phyloP scores from a whole-genome alignment of 2,888 invertebrate genomes.

The Sthenelais limicola region DNA sequence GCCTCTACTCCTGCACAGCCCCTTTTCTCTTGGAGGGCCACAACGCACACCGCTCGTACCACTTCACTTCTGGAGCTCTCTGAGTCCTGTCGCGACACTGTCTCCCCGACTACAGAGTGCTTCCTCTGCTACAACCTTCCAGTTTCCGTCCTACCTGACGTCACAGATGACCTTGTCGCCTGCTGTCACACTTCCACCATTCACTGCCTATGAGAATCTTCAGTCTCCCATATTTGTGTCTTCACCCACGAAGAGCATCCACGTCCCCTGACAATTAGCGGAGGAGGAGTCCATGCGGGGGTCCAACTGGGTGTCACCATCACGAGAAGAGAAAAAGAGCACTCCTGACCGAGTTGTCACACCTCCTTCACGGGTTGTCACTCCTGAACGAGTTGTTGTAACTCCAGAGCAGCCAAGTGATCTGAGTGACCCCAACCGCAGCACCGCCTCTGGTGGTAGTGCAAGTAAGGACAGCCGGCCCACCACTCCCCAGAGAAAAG shows the following conservation, averaged over 20 bases:
- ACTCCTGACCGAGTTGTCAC: neutral
- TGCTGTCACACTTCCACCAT: slow-evolving; percentile 48
- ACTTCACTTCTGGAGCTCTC: slow-evolving; percentile 72
- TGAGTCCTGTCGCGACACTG: slow-evolving; percentile 67
- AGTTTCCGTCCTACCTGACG: slow-evolving; percentile 51
- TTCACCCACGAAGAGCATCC: slow-evolving; percentile 43
- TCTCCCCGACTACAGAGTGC: slow-evolving; percentile 58
- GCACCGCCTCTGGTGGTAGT: too few species aligned
- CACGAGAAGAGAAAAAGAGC: neutral
- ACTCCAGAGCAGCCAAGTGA: slow-evolving; percentile 30
- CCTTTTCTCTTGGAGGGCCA: slow-evolving; percentile 50
- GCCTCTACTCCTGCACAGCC: slow-evolving; percentile 61
- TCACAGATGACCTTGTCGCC: slow-evolving; percentile 49
- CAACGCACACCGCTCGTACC: slow-evolving; percentile 66
- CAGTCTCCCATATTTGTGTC: slow-evolving; percentile 49
- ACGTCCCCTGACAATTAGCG: slow-evolving; percentile 41
- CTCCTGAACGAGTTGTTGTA: slow-evolving; percentile 22
- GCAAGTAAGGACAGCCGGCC: too few species aligned
- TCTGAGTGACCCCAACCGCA: too few species aligned
- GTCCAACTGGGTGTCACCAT: neutral
- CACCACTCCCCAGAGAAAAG: too few species aligned
- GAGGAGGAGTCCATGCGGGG: slow-evolving; percentile 7
- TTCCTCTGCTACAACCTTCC: slow-evolving; percentile 49
- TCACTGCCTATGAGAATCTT: slow-evolving; percentile 49
- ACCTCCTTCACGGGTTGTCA: slow-evolving; percentile 3